These are phyloP conservation scores for Drosophila orena DNA, from an alignment of 1,140 invertebrate species.

Conservation along the genomic window DNA sequence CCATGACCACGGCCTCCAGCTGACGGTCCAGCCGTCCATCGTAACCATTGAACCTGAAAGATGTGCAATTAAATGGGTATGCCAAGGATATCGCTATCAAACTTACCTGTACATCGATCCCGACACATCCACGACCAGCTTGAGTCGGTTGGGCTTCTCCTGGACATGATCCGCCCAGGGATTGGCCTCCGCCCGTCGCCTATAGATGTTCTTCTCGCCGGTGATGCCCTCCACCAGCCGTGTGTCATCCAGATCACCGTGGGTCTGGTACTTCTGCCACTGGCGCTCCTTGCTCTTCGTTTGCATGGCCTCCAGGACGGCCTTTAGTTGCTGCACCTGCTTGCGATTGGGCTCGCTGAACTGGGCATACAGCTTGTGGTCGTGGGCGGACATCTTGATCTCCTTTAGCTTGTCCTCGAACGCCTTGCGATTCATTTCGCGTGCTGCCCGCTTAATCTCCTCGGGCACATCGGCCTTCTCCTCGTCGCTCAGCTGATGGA, in stretches of 20 bases:
- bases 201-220: conserved; percentile 96
- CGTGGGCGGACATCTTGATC: conserved; percentile 97
- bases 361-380: conserved; percentile 94
- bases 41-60: conserved; percentile 93
- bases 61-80: neutral
- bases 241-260: conserved; percentile 97
- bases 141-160: conserved; percentile 95
- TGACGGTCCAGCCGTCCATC: conserved; percentile 96
- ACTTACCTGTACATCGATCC: conserved; percentile 97
- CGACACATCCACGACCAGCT: conserved; percentile 95
- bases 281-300: conserved; percentile 97
- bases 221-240: conserved; percentile 98
- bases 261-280: conserved; percentile 96
- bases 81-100: neutral
- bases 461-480: conserved; percentile 97
- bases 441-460: conserved; percentile 93
- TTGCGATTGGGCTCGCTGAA: conserved; percentile 92
- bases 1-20: conserved; percentile 95
- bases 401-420: conserved; percentile 95
- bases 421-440: conserved; percentile 96
- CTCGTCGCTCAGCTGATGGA: conserved; percentile 94
- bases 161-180: conserved; percentile 94
- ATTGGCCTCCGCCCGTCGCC: conserved; percentile 91
- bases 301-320: conserved; percentile 90
- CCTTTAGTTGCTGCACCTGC: conserved; percentile 89